Conservation (phyloP, 2,797 vertebrate genomes). For the Halcyon badia region DNA sequence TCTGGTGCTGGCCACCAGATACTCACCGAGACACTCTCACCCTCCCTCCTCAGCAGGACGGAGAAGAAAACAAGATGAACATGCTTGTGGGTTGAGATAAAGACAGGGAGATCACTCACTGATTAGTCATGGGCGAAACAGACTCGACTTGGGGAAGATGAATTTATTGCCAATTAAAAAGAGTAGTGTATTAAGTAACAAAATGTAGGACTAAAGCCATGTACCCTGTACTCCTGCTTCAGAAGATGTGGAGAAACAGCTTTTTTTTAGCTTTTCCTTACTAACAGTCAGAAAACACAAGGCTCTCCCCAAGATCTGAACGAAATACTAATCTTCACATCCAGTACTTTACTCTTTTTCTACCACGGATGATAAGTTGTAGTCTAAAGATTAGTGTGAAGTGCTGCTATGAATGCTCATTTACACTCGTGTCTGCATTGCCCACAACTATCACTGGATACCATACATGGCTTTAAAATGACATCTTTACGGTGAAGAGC, state of each 20-base stretch:
- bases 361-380: not conserved
- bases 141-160: not conserved
- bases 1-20: not conserved
- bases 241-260: not conserved
- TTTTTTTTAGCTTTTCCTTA: not conserved
- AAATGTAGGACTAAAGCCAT: not conserved
- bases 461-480: not conserved
- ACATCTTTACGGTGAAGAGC: not conserved
- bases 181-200: not conserved
- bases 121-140: not conserved
- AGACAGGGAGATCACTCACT: not conserved
- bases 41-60: not conserved
- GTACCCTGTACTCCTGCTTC: fast-evolving
- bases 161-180: not conserved
- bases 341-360: not conserved
- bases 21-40: not conserved
- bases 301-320: not conserved
- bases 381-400: not conserved
- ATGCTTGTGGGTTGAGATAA: not conserved
- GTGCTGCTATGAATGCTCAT: not conserved
- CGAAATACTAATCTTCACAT: not conserved
- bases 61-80: not conserved
- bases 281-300: not conserved
- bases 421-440: not conserved
- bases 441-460: not conserved